These are phyloP conservation scores for Drosophila nigricruria DNA, from an alignment of 2,888 invertebrate genomes.

Conservation along the genomic window DNA sequence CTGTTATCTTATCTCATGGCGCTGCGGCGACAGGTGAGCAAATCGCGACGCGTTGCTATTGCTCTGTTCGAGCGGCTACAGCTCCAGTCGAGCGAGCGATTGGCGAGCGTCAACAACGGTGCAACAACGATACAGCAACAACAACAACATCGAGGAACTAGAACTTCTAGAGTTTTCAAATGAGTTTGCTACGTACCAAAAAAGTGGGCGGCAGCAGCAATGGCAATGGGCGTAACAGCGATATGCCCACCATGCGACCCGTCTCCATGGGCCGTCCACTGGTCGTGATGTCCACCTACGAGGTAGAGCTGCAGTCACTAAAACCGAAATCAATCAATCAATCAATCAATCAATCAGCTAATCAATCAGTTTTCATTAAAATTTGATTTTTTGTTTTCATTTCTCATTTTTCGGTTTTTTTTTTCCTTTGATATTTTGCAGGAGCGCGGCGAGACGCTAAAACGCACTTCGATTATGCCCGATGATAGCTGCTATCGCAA, in stretches of 20 bases:
- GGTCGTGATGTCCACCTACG: constrained; percentile 72
- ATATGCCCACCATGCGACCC: constrained; percentile 73
- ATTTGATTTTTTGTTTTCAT: background rate
- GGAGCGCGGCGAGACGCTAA: constrained; percentile 84
- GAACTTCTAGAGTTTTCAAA: constrained; percentile 2
- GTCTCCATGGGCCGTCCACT: constrained; percentile 67
- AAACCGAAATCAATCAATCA: constrained; percentile 11
- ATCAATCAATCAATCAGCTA: constrained; percentile 8
- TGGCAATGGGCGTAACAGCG: constrained; percentile 45
- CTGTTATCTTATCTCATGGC: constrained; percentile 60
- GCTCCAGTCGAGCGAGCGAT: constrained; percentile 46
- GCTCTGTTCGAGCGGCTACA: constrained; percentile 10
- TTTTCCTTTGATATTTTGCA: constrained; percentile 40
- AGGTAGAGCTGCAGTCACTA: constrained; percentile 38
- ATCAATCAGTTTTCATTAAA: constrained; percentile 5
- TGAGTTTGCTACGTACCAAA: constrained; percentile 71
- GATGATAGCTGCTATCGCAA: constrained; percentile 83
- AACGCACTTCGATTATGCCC: constrained; percentile 83
- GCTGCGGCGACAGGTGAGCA: constrained; percentile 34
- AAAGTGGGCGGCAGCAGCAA: constrained; percentile 21
- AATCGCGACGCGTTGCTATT: constrained; percentile 10
- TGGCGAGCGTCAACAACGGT: constrained; percentile 41
- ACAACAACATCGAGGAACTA: background rate
- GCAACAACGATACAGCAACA: background rate
- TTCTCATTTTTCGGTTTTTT: background rate